Conservation (phyloP, 2,113 vertebrate species). For the Anguilla japonica region DNA sequence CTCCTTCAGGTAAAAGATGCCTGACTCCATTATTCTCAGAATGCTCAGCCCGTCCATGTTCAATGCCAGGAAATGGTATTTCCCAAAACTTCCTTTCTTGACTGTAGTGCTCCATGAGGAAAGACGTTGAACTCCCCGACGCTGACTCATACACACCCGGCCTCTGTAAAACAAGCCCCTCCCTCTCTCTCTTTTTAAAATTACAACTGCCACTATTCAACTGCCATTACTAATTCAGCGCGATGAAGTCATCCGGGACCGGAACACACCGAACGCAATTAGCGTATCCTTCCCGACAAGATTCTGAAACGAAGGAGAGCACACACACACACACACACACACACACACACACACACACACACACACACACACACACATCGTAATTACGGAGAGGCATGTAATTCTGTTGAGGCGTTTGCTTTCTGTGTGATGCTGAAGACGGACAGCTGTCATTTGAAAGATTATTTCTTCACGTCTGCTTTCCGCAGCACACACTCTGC, state of each 20-base stretch:
- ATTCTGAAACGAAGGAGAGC: not conserved
- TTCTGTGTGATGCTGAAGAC: not conserved
- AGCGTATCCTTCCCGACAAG: constrained; percentile 21
- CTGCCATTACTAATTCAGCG: constrained; percentile 30
- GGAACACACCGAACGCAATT: constrained; percentile 11
- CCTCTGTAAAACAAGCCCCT: constrained; percentile 10
- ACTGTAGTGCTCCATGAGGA: not conserved
- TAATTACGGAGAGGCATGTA: not conserved
- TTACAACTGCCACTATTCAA: constrained; percentile 10
- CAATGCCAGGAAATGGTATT: not conserved
- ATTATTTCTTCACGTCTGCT: not conserved
- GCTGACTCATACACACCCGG: not conserved
- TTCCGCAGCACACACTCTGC: not conserved
- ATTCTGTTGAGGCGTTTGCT: not conserved
- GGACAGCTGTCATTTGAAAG: not conserved
- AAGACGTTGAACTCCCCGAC: not conserved
- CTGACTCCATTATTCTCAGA: not conserved
- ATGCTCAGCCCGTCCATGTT: not conserved
- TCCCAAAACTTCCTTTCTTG: not conserved
- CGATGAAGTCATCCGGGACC: constrained; percentile 14
- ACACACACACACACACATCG: constrained; percentile 11
- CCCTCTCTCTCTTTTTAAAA: not conserved
- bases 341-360: not conserved
- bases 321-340: not conserved
- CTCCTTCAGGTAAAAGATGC: not conserved